Evolutionary conservation across 2,888 invertebrate genomes (phyloP), one percentile per base, ranked within the genome.

Genomic region (Watsonalla cultraria): DNA sequence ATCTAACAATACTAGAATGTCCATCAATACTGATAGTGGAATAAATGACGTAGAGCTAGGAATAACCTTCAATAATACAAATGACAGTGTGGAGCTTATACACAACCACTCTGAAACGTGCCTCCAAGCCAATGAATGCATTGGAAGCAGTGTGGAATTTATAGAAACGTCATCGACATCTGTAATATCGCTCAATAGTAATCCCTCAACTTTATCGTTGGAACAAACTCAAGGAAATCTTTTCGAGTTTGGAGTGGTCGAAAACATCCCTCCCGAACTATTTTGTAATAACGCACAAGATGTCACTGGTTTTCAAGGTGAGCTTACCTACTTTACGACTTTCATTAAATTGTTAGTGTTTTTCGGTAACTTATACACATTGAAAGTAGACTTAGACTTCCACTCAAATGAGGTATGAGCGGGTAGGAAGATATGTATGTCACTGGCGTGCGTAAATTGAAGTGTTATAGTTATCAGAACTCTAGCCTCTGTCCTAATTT

Each of bases 41-140:
- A 83, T 81, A 45, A 84, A 84, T 59, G 80, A 81, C 39, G 76
- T 80, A 0, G 79, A 65, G 24, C 78, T 78, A 0, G 74, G 71
- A 37, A 54, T 72, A 11, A 69, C 78, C 39, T 58, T 72, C 47
- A 66, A 72, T 14, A 63, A 65, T 9, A 58, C 58, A 0, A 70
- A 78, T 35, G 78, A 80, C 7, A 84, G 76, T 54, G 68, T 85
- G 0, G 85, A 89, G 45, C 76, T 89, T 0, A 87, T 89, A 60
- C 90, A 90, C 54, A 90, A 90, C 57, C 90, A 90, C 62, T 86
- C 90, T 0, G 89, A 90, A 53, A 86, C 90, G 0, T 90, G 90
- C 55, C 68, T 90, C 0, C 78, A 79, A 14, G 76, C 82, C 0
- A 74, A 82, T 47, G 89, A 90, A 47, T 88, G 89, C 67, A 59